Base-by-base conservation (phyloP, 1,140 invertebrate genomes). In the Drosophila suzukii region DNA sequence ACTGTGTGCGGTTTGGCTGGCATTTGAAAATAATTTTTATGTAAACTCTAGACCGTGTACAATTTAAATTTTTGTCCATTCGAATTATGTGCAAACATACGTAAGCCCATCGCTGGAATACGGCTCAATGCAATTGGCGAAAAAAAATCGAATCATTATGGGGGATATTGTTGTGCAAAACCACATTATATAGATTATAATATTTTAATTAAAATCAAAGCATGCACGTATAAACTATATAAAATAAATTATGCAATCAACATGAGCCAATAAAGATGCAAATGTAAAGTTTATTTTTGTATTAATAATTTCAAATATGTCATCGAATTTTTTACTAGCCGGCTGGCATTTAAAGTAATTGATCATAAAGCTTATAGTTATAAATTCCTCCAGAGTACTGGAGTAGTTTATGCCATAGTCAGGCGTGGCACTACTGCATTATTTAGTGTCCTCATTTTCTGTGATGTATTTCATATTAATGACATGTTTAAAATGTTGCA, bases 401-500 rank as follows among this genome's bases (percentile, higher is more conserved):
- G 4, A 81, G 75, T 56, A 36, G 51, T 39, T 72, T 71, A 44
- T 60, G 38, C 36, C 11, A 57, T 32, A 62, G 44, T 72, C 54
- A 66, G 20, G 20, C 20, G 36, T 60, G 27, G n/a, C 27, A 36
- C 60, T 84, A 36, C 63, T 83, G 65, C 65, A 84, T 85, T 86
- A 86, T 86, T 78, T 78, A 86, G 62, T 60, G 65, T 30, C 36
- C 47, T 41, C 55, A 62, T 59, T 56, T 70, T 30, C 38, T 27
- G 51, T 63, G 51, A 67, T 70, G 58, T 88, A 70, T 83, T 77
- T 83, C 75, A 83, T 73, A 88, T 83, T 77, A 86, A 86, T 83
- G 78, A 79, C 79, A 84, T 88, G 75, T 74, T 83, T 88, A 70
- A 79, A 86, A 82, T 79, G 75, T 68, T 86, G 34, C 66, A 51